phyloP scores from a whole-genome alignment of 2,888 invertebrate species.

The Aphelenchoides bicaudatus region DNA sequence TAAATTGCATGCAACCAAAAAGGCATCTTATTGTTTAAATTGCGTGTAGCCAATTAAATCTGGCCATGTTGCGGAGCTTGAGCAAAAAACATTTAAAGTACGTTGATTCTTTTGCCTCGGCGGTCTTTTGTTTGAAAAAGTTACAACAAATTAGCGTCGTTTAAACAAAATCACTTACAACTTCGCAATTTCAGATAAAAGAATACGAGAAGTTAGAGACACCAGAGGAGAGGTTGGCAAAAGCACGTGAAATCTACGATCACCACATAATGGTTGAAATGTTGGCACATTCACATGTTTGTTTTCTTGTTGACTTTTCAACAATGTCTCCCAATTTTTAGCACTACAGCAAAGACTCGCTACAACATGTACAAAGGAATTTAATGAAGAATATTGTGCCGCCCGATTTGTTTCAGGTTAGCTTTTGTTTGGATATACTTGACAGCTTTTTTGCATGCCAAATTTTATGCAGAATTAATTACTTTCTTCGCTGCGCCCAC shows the following conservation, averaged over 20 bases:
- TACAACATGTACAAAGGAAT: constrained; percentile 94
- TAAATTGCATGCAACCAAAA: too few relatives aligned
- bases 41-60: too few relatives aligned
- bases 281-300: constrained; percentile 94
- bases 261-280: constrained; percentile 99
- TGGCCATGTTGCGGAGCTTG: too few relatives aligned
- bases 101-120: not conserved
- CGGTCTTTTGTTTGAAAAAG: too few relatives aligned
- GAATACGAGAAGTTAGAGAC: constrained; percentile 96
- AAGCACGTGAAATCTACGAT: constrained; percentile 95
- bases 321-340: constrained; percentile 65
- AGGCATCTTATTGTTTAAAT: too few relatives aligned
- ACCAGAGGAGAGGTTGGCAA: constrained; percentile 86
- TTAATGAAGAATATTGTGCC: constrained; percentile 95
- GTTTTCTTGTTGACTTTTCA: constrained; percentile 58
- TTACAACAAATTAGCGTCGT: too few relatives aligned
- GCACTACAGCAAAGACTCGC: constrained; percentile 96
- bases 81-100: too few relatives aligned
- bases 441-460: too few relatives aligned
- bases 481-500: too few relatives aligned
- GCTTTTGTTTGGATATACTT: constrained; percentile 5
- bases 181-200: constrained; percentile 76
- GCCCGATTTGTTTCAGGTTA: constrained; percentile 91
- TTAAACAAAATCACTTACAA: too few relatives aligned
- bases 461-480: too few relatives aligned